Evolutionary conservation across 1,140 invertebrate species (phyloP), one percentile per base, ranked within the genome.

Genomic region (Atta colombica): DNA sequence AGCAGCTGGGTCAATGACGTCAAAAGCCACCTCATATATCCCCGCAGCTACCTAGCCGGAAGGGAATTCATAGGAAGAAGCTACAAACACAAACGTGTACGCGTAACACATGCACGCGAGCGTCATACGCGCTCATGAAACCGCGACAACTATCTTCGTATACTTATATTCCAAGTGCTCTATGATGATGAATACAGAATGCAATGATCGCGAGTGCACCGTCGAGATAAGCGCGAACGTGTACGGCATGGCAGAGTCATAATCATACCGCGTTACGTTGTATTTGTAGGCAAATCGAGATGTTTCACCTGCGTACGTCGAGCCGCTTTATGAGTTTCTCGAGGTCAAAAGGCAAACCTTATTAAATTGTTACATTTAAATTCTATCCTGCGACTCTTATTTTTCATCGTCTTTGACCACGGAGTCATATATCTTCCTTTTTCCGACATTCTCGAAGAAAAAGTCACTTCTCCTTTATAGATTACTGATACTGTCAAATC

Each of bases 1-100:
- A 78, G 88, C 85, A 89, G 84, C 65, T 72, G 78, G 77, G 61
- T 78, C 58, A 74, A 87, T 78, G 88, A 89, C 74, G 84, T 84
- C 68, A 89, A 85, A 60, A 68, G 58, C 58, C 55, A 51, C 71
- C 63, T 77, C 77, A 25, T 63, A 65, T 49, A 35, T 86, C 72
- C 45, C 81, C 6, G 82, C 75, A 63, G 21, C 35, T 66, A 25
- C 63, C 39, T 39, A 21, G 63, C 77, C 77, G 77, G 49, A 49
- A 51, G 87, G 49, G 65, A 88, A 88, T 88, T 75, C 55, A 35
- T 45, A 88, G 51, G 61, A 61, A 35, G 35, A 61, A 35, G 35
- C 39, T 60, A 12, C 0, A 12, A 10, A 45, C 39, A 45, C 39
- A 25, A 39, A 35, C 35, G 7, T 39, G 35, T 39, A 39, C 35